Conservation (phyloP, 2,888 invertebrate species). For the Coenonympha glycerion region DNA sequence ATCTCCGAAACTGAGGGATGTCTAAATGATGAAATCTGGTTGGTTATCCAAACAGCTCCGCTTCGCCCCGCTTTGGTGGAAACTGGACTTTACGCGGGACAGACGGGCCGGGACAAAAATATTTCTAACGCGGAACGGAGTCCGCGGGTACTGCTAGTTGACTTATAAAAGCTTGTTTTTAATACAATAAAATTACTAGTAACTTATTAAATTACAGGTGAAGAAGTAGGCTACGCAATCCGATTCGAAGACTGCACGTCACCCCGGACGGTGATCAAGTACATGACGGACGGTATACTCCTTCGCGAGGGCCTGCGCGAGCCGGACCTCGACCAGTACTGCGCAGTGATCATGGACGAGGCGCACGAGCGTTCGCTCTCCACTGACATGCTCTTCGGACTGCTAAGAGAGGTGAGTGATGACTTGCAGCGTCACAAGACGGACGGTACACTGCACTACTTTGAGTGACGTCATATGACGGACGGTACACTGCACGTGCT, state of each 20-base stretch:
- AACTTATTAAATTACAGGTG: constrained; percentile 65
- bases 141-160: no score
- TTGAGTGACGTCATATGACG: constrained; percentile 90
- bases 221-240: constrained; percentile 98
- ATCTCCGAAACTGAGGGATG: no score
- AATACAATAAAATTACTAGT: no score
- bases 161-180: neutral
- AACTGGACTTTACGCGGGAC: no score
- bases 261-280: constrained; percentile 94
- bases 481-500: constrained; percentile 98
- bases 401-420: constrained; percentile 88
- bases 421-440: neutral
- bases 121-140: no score
- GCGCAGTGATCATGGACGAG: constrained; percentile 99
- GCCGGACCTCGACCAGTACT: constrained; percentile 97
- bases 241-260: constrained; percentile 99
- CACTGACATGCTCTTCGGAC: constrained; percentile 98
- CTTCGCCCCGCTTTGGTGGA: no score
- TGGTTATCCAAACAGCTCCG: no score
- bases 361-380: constrained; percentile 98
- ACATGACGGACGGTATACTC: constrained; percentile 99
- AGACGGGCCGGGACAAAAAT: no score
- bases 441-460: no score
- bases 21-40: no score
- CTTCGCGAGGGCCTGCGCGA: constrained; percentile 96